Evolutionary conservation across 2,888 invertebrate species (phyloP), one percentile per base, ranked within the genome.

Genomic region (Amitus sp.): DNA sequence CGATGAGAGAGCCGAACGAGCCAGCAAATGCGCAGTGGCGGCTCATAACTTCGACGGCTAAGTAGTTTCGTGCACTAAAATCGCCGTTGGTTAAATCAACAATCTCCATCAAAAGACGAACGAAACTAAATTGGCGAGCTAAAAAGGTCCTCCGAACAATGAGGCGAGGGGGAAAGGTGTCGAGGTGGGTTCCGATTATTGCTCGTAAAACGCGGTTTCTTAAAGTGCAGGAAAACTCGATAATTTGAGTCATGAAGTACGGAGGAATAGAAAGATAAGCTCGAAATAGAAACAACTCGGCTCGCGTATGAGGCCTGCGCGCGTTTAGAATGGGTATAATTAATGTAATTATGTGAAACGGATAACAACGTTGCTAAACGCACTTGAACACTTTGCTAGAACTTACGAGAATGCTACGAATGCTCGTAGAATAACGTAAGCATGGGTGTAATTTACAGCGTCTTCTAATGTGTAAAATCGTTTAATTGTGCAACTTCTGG

Each of bases 21-120:
- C 47, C 39, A 15, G 15, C 17, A 23, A 46, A 60, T 48, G 51
- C 42, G 53, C 48, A 62, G 63, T 52, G 61, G 65, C 64, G 66
- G 65, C 65, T 68, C 53, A 57, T 73, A 71, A 74, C 63, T 70
- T 66, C 60, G n/a, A n/a, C 71, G 61, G 64, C 63, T 67, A 59
- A 66, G 66, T 66, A 58, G 65, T 71, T 73, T 71, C 68, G 70
- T 63, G 61, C 57, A 57, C 68, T 70, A 70, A 73, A 75, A 72
- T 58, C 67, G 65, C 65, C 67, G 69, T 66, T 63, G 67, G 70
- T 74, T 74, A 69, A 75, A 72, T 73, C 74, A 74, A 74, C 73
- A 73, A 72, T 73, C 65, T 69, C 61, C 47, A 48, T 65, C 66
- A 67, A 70, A 68, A 63, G 61, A 54, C 37, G 34, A 30, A 58